These are phyloP conservation scores for Lanistes nyassanus DNA, from an alignment of 1,140 invertebrate genomes.

Conservation along the genomic window DNA sequence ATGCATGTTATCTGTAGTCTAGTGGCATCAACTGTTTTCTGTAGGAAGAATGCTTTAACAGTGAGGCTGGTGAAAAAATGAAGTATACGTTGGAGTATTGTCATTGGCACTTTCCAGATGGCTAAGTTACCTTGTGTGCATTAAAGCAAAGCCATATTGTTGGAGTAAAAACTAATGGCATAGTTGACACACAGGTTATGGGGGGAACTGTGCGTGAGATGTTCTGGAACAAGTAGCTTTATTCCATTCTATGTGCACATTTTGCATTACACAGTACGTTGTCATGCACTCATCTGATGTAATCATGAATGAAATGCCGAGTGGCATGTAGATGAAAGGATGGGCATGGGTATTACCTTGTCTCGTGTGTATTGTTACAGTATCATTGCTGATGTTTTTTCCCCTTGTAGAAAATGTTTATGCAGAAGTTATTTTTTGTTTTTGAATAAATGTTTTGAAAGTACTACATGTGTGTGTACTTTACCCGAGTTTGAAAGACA, in stretches of 20 bases:
- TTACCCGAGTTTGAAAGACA: too few relatives aligned
- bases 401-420: not conserved
- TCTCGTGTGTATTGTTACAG: not conserved
- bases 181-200: too few relatives aligned
- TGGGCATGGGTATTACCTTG: not conserved
- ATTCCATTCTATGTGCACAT: not conserved
- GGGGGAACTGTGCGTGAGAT: too few relatives aligned
- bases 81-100: too few relatives aligned
- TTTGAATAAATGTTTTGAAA: not conserved
- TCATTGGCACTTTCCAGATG: too few relatives aligned
- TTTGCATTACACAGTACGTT: not conserved
- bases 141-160: too few relatives aligned
- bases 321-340: too few relatives aligned
- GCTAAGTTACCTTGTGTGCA: too few relatives aligned
- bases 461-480: not conserved
- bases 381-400: not conserved
- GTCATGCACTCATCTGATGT: not conserved
- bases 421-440: not conserved
- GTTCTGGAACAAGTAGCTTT: not conserved
- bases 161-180: too few relatives aligned
- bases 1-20: not conserved
- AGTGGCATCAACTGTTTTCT: not conserved
- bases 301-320: too few relatives aligned
- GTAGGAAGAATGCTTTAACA: not conserved
- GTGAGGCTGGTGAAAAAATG: too few relatives aligned